Evolutionary conservation across 2,113 vertebrate genomes (phyloP).

Genomic region (Connochaetes taurinus): DNA sequence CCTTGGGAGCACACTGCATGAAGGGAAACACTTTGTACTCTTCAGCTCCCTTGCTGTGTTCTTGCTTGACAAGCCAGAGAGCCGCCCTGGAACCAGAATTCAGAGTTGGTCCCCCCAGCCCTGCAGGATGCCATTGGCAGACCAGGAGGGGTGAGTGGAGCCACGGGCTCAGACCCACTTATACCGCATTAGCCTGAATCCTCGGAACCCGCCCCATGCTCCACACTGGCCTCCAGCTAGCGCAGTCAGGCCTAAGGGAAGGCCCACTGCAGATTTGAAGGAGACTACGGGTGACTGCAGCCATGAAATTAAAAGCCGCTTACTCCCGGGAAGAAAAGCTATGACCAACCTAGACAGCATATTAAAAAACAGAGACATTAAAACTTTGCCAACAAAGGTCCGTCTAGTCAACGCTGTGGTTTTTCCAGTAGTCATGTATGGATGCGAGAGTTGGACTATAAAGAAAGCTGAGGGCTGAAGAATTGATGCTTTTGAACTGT

Average conservation of each 20-base stretch:
- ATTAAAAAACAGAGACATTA: neutral
- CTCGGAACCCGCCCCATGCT: fast-evolving
- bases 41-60: neutral
- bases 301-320: neutral
- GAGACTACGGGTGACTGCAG: neutral
- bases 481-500: neutral
- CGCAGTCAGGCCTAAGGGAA: neutral
- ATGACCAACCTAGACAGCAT: neutral
- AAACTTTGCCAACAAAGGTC: neutral
- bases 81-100: neutral
- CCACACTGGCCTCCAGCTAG: fast-evolving
- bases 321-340: neutral
- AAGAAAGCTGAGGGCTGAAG: neutral
- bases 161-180: neutral
- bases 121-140: neutral
- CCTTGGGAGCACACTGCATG: neutral
- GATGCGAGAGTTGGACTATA: neutral
- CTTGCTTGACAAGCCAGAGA: neutral
- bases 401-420: neutral
- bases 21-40: neutral
- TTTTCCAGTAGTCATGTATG: neutral
- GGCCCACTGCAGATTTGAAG: neutral
- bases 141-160: neutral
- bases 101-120: neutral
- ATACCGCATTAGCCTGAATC: fast-evolving